These are phyloP conservation scores for Adineta ricciae DNA, from an alignment of 2,888 invertebrate genomes.

Conservation along the genomic window DNA sequence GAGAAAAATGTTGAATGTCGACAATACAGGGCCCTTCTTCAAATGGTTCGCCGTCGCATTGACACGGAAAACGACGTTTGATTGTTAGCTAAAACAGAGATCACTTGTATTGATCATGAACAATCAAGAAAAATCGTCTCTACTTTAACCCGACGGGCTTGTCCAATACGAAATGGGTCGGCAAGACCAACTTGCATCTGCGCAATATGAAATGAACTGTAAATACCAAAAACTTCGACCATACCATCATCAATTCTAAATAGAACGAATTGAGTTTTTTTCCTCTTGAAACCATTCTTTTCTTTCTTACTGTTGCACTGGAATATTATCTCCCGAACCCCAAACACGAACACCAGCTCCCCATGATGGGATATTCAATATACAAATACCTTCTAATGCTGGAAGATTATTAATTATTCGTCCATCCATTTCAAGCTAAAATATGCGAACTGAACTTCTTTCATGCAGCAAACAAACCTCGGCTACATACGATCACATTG, in stretches of 20 bases:
- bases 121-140: constrained; percentile 22
- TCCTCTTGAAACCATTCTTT: too few relatives aligned
- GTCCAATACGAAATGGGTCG: constrained; percentile 73
- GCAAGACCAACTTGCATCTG: constrained; percentile 81
- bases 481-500: constrained; percentile 54
- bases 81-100: constrained; percentile 44
- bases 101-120: too few relatives aligned
- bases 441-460: not conserved
- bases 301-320: constrained; percentile 12
- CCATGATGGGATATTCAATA: constrained; percentile 86
- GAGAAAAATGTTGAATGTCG: constrained; percentile 59
- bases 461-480: not conserved
- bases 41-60: constrained; percentile 75
- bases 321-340: not conserved
- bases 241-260: constrained; percentile 59
- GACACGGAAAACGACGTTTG: constrained; percentile 46
- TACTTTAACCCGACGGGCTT: constrained; percentile 70
- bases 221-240: constrained; percentile 69
- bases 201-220: constrained; percentile 88
- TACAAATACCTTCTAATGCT: constrained; percentile 74
- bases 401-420: constrained; percentile 61
- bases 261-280: too few relatives aligned
- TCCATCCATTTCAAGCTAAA: constrained; percentile 65
- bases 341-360: constrained; percentile 62
- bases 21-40: constrained; percentile 67